Evolutionary conservation across 2,797 vertebrate genomes (phyloP).

Genomic region (Acridotheres tristis): DNA sequence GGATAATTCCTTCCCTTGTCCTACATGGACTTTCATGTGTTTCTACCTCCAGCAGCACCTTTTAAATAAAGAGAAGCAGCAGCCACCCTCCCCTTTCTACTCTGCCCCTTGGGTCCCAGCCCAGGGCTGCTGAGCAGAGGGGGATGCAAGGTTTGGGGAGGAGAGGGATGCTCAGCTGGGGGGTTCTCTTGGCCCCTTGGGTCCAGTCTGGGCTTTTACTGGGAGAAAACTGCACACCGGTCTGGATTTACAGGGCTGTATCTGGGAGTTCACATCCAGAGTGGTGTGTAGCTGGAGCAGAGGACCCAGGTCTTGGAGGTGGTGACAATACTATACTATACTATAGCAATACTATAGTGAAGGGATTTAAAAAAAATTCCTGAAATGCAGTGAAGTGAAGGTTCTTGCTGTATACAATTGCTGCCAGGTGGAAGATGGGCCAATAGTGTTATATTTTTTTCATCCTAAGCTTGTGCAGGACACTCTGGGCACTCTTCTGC

Average conservation of each 20-base stretch:
- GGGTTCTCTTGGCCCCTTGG: not conserved
- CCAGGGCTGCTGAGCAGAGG: not conserved
- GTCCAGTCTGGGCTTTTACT: not conserved
- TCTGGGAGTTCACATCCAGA: not conserved
- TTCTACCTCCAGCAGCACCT: constrained; percentile 62
- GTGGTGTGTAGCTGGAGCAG: not conserved
- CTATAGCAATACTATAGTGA: not conserved
- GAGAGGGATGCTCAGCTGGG: rapidly evolving
- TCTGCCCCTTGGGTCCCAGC: not conserved
- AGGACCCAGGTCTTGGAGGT: not conserved
- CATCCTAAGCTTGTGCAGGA: not conserved
- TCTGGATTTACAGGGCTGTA: not conserved
- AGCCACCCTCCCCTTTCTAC: not conserved
- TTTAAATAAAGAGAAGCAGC: constrained; percentile 36
- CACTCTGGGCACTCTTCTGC: not conserved
- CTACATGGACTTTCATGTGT: constrained; percentile 80
- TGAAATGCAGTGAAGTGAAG: not conserved
- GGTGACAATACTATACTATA: not conserved
- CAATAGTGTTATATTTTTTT: rapidly evolving
- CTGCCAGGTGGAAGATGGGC: not conserved
- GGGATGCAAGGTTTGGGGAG: too few relatives aligned
- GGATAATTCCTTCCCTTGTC: constrained; percentile 92
- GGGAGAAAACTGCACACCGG: not conserved
- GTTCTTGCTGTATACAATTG: not conserved
- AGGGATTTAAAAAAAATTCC: not conserved